These are phyloP conservation scores for Alfaro cultratus DNA, from an alignment of 2,797 vertebrate genomes.

Conservation along the genomic window DNA sequence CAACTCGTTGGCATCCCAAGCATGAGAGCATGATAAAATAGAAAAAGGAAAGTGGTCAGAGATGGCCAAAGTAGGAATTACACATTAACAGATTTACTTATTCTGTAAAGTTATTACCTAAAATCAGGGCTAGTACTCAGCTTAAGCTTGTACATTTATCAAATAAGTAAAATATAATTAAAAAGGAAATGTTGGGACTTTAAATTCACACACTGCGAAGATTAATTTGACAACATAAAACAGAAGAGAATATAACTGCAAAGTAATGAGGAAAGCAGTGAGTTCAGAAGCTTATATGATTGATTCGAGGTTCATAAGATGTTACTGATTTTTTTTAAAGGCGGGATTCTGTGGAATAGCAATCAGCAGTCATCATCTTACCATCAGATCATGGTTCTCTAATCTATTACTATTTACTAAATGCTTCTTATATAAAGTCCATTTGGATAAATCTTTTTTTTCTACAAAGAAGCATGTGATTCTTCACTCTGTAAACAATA, in stretches of 20 bases:
- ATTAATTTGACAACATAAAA: background rate
- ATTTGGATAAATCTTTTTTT: background rate
- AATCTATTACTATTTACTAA: background rate
- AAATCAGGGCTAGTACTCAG: background rate
- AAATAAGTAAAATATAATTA: background rate
- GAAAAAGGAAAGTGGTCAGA: background rate
- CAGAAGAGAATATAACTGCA: background rate
- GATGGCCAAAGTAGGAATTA: background rate
- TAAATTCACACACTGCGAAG: background rate
- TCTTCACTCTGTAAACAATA: background rate
- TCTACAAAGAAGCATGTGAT: background rate
- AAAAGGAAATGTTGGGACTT: background rate
- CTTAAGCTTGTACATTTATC: conserved; percentile 3
- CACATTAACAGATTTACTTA: background rate
- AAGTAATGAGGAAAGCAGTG: background rate
- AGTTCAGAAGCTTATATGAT: background rate
- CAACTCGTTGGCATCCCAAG: background rate
- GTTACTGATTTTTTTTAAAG: background rate
- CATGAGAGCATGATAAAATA: background rate
- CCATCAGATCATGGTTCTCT: background rate
- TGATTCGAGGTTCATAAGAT: background rate
- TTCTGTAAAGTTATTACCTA: conserved; percentile 3
- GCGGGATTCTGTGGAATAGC: background rate
- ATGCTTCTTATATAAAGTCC: background rate
- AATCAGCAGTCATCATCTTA: background rate